Conservation (phyloP, 2,888 invertebrate species). For the Sarcophaga subvicina region DNA sequence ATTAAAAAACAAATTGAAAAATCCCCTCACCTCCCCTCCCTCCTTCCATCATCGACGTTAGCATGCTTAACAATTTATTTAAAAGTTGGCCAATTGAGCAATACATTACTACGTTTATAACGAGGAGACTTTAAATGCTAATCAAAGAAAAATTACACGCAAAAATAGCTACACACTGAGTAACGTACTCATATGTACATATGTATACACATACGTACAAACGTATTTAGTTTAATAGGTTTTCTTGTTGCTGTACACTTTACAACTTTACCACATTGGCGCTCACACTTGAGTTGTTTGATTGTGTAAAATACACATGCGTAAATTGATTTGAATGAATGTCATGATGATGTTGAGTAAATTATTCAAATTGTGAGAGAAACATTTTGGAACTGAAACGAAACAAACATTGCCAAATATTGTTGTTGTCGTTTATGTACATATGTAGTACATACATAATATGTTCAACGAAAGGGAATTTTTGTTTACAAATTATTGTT, state of each 20-base stretch:
- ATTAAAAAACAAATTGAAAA: no score
- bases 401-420: neutral
- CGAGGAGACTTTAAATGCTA: no score
- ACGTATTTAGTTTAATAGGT: neutral
- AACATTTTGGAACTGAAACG: constrained; percentile 39
- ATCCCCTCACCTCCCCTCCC: no score
- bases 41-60: no score
- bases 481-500: constrained; percentile 8
- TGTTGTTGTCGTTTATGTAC: neutral
- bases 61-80: no score
- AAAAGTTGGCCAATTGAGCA: no score
- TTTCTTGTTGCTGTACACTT: no score
- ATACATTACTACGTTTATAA: no score
- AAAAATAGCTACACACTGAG: neutral
- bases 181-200: neutral
- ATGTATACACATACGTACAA: neutral
- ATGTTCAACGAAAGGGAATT: constrained; percentile 56
- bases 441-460: no score
- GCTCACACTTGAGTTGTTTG: neutral
- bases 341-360: neutral
- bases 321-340: neutral
- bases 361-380: neutral
- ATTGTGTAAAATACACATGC: neutral
- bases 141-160: neutral
- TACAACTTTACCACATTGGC: neutral